Evolutionary conservation across 2,113 vertebrate genomes (phyloP), one percentile per base, ranked within the genome.

Genomic region (Pseudopipra pipra): DNA sequence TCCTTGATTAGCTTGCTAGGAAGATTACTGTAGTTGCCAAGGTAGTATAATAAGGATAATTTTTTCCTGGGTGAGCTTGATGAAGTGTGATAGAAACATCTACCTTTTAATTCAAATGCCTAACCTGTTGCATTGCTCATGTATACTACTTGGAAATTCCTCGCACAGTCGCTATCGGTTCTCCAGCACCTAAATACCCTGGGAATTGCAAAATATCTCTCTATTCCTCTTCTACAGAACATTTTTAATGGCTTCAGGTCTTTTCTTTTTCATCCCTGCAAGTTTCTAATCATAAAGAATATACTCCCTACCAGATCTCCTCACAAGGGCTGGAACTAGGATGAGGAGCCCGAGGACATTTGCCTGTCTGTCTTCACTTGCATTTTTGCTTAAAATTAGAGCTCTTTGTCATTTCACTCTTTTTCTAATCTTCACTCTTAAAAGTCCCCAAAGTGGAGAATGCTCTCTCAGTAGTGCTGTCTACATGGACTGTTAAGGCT

Each of bases 341-440:
- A 91, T 77, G 75, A 52, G 82, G 81, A 93, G 90, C 72, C 72
- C 1, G 46, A 76, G 87, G 78, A 95, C 93, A 96, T 96, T 90
- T 96, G 59, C 75, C 79, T 96, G 90, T 92, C 90, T 96, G 75
- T 91, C 94, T 91, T 91, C 67, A 58, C 82, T 84, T 97, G 15
- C 65, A 79, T 81, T 96, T 93, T 84, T 94, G 90, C 56, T 97
- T 72, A 91, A 94, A 92, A 97, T 97, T 93, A 96, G 96, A 95
- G 25, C 62, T 93, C 63, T 76, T 94, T 96, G 75, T 96, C 85
- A 93, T 94, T 96, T 93, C 59, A 35, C 14, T 88, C 44, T 73
- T 76, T 43, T 87, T 79, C 25, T 76, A 90, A 77, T 93, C 52
- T 77, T 86, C 85, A 37, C 37, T 95, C 70, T 84, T 39, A 65